These are phyloP conservation scores for Ibidorhyncha struthersii DNA, from an alignment of 2,113 vertebrate genomes.

Conservation along the genomic window DNA sequence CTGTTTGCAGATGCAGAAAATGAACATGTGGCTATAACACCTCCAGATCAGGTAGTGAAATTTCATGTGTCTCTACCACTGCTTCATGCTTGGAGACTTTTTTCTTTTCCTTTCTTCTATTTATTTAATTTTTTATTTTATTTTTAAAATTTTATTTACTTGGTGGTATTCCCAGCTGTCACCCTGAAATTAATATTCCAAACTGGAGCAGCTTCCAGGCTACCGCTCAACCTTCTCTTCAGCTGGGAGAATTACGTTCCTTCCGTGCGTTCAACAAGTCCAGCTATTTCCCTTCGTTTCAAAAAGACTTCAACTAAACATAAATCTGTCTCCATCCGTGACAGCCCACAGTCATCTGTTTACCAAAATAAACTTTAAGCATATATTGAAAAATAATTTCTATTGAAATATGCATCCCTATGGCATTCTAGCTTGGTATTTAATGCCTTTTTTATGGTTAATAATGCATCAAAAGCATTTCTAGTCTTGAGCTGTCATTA, in stretches of 20 bases:
- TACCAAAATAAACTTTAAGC: constrained; percentile 83
- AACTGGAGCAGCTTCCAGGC: constrained; percentile 13
- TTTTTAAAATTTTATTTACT: background rate
- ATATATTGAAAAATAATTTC: constrained; percentile 82
- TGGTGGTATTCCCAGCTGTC: background rate
- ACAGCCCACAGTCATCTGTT: constrained; percentile 79
- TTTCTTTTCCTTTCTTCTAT: too few relatives aligned
- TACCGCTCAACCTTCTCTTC: constrained; percentile 1
- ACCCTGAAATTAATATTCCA: constrained; percentile 11
- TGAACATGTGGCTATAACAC: background rate
- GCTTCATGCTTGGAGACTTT: background rate
- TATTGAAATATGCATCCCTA: constrained; percentile 81
- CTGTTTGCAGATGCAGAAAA: background rate
- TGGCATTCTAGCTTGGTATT: constrained; percentile 76
- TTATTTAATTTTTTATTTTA: too few relatives aligned
- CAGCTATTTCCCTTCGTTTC: constrained; percentile 70
- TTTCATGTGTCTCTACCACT: background rate
- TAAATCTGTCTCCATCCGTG: constrained; percentile 75
- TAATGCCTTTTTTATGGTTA: constrained; percentile 83
- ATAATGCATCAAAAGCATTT: constrained; percentile 81
- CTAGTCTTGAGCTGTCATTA: constrained; percentile 76
- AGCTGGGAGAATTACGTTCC: constrained; percentile 59
- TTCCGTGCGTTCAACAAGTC: constrained; percentile 59
- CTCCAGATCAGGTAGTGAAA: background rate
- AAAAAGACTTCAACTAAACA: constrained; percentile 67